phyloP scores from a whole-genome alignment of 2,113 vertebrate species.

The Cyprinus carpio region DNA sequence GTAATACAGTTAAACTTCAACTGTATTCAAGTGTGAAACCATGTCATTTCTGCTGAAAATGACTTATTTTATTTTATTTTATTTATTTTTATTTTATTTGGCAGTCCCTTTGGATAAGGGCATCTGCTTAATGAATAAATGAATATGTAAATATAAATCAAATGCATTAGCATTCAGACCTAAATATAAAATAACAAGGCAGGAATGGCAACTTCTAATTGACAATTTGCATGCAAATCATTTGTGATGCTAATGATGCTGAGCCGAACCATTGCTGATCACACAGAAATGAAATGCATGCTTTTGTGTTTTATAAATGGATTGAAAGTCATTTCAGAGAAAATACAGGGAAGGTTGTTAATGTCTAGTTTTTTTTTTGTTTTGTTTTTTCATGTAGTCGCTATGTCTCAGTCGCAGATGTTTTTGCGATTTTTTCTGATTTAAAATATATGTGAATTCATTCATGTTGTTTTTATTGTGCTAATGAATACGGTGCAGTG shows the following conservation, averaged over 20 bases:
- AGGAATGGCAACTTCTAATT: neutral
- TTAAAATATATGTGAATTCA: neutral
- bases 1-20: too few relatives aligned
- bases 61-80: neutral
- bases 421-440: too few relatives aligned
- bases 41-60: too few relatives aligned
- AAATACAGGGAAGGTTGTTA: neutral
- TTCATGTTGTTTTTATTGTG: neutral
- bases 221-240: neutral
- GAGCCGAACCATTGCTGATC: neutral
- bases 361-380: neutral
- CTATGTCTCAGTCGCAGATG: too few relatives aligned
- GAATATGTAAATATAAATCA: neutral
- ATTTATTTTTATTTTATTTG: neutral
- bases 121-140: neutral
- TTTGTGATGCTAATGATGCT: slow-evolving; percentile 15
- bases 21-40: too few relatives aligned
- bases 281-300: neutral
- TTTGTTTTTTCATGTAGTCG: neutral
- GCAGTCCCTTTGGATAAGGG: neutral
- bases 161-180: neutral
- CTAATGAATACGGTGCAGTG: neutral
- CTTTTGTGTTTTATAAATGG: neutral
- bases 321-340: neutral
- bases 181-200: neutral